Evolutionary conservation across 2,888 invertebrate genomes (phyloP).

Genomic region (Pollenia labialis): DNA sequence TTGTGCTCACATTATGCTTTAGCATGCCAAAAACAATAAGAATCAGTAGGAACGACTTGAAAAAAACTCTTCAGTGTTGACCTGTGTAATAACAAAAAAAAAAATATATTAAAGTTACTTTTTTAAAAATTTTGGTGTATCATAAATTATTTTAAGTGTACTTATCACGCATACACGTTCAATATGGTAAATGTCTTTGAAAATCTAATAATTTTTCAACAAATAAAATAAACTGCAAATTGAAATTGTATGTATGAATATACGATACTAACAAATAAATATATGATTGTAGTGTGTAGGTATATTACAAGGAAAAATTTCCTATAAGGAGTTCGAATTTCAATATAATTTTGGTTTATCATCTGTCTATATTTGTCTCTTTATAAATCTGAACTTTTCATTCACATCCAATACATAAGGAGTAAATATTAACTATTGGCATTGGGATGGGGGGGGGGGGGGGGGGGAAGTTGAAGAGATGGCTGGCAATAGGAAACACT

Average conservation of each 20-base stretch:
- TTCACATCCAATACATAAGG: background rate
- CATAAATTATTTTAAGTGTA: too few relatives aligned
- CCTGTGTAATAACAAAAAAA: too few relatives aligned
- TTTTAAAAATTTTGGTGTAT: too few relatives aligned
- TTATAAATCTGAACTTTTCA: conserved; percentile 14
- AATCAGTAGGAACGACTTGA: too few relatives aligned
- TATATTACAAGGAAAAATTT: background rate
- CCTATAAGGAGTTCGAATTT: background rate
- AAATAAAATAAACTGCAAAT: conserved; percentile 56
- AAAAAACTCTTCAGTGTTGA: too few relatives aligned
- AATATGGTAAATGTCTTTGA: conserved; percentile 52
- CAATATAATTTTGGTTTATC: conserved; percentile 38
- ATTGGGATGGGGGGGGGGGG: too few relatives aligned
- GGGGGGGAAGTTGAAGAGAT: conserved; percentile 27
- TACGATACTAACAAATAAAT: background rate
- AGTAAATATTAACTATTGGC: conserved; percentile 27
- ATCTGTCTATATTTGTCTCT: conserved; percentile 14
- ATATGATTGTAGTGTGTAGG: background rate
- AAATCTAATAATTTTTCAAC: conserved; percentile 56
- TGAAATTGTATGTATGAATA: conserved; percentile 36
- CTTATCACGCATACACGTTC: too few relatives aligned
- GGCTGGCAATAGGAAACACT: conserved; percentile 29
- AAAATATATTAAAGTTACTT: too few relatives aligned
- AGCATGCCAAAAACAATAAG: too few relatives aligned
- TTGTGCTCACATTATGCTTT: too few relatives aligned